Conservation (phyloP, 2,888 invertebrate genomes). For the Hartigia nigra region DNA sequence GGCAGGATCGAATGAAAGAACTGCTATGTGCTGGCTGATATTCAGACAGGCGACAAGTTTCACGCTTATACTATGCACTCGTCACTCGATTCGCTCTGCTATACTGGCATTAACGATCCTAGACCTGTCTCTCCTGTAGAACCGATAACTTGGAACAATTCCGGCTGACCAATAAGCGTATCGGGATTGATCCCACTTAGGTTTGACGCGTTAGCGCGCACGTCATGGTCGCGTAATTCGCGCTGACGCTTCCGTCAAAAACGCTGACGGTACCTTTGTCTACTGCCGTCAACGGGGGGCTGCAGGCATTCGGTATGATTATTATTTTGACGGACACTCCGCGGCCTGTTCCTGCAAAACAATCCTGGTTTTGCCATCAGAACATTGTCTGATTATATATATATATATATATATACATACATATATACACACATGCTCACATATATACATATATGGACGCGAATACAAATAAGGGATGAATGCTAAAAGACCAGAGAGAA, state of each 20-base stretch:
- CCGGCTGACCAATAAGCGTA: neutral
- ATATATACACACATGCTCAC: too few relatives aligned
- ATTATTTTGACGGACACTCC: neutral
- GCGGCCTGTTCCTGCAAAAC: neutral
- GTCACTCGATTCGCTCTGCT: neutral
- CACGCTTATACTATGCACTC: conserved; percentile 1
- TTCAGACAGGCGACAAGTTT: conserved; percentile 3
- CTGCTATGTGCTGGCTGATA: neutral
- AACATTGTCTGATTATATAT: neutral
- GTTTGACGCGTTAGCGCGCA: conserved; percentile 14
- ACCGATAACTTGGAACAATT: conserved; percentile 40
- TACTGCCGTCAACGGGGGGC: conserved; percentile 26
- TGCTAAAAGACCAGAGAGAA: neutral
- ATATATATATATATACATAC: neutral
- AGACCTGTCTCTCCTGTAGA: neutral
- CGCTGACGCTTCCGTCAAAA: conserved; percentile 50
- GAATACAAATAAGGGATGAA: neutral
- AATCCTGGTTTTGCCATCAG: neutral
- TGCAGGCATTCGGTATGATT: neutral
- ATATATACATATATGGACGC: neutral
- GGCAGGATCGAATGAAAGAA: neutral
- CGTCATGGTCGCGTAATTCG: conserved; percentile 17
- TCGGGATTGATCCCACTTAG: conserved; percentile 34
- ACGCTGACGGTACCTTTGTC: conserved; percentile 54
- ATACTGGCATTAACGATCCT: neutral